Conservation (phyloP, 2,888 invertebrate species). For the Polymixis lichenea region DNA sequence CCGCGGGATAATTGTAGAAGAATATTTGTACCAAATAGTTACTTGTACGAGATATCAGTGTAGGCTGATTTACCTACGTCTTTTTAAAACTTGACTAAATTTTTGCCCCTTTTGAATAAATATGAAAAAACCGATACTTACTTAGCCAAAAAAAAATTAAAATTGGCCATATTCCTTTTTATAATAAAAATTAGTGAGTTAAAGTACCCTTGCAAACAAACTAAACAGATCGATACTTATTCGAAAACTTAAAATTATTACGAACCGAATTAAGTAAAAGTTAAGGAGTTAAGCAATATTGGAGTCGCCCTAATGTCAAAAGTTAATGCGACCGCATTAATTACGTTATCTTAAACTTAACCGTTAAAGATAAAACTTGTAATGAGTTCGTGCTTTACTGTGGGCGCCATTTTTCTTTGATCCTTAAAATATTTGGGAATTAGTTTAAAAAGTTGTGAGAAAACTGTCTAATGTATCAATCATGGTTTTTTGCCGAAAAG, state of each 20-base stretch:
- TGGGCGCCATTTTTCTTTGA: slow-evolving; percentile 26
- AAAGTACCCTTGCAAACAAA: slow-evolving; percentile 9
- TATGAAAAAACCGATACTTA: not conserved
- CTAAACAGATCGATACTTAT: slow-evolving; percentile 37
- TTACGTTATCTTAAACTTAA: slow-evolving; percentile 57
- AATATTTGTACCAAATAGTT: too few species aligned
- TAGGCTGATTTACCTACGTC: not conserved
- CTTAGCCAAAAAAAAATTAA: not conserved
- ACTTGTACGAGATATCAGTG: too few species aligned
- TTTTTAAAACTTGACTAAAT: not conserved
- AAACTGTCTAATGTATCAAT: not conserved
- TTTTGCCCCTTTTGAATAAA: not conserved
- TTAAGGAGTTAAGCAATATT: slow-evolving; percentile 46
- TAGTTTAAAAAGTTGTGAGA: not conserved
- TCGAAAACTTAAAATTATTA: slow-evolving; percentile 36
- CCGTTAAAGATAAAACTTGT: slow-evolving; percentile 58
- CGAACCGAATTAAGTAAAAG: slow-evolving; percentile 33
- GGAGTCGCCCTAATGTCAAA: slow-evolving; percentile 35
- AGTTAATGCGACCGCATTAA: slow-evolving; percentile 61
- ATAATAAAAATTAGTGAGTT: slow-evolving; percentile 1
- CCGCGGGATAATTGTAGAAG: too few species aligned
- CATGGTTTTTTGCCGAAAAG: not conserved
- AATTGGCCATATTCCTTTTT: not conserved
- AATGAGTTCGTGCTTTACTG: slow-evolving; percentile 51
- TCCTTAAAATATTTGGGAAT: not conserved